Conservation (phyloP, 2,888 invertebrate genomes). For the Mimas tiliae region DNA sequence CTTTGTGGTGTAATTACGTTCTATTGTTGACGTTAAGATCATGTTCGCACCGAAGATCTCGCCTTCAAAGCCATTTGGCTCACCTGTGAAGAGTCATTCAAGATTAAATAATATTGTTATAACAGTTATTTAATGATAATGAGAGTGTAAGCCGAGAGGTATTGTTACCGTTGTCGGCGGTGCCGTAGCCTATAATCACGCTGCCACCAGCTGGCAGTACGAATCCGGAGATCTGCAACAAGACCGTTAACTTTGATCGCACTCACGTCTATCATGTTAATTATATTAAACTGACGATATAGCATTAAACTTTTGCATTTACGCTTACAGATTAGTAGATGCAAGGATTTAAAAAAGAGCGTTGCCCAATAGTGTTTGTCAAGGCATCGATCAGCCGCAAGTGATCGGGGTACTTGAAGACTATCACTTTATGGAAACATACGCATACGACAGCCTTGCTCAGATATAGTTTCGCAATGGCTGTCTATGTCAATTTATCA, state of each 20-base stretch:
- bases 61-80: slow-evolving; percentile 88
- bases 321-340: slow-evolving; percentile 25
- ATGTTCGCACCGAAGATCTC: slow-evolving; percentile 88
- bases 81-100: slow-evolving; percentile 59
- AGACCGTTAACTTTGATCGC: slow-evolving; percentile 7
- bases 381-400: slow-evolving; percentile 51
- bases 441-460: slow-evolving; percentile 50
- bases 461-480: slow-evolving; percentile 58
- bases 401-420: slow-evolving; percentile 49
- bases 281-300: slow-evolving; percentile 13
- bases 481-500: slow-evolving; percentile 57
- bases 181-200: slow-evolving; percentile 88
- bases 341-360: slow-evolving; percentile 35
- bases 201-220: slow-evolving; percentile 86
- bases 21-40: slow-evolving; percentile 84
- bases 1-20: slow-evolving; percentile 64
- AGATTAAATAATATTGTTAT: slow-evolving; percentile 25
- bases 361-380: slow-evolving; percentile 43
- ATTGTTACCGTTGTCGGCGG: slow-evolving; percentile 85
- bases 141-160: neutral
- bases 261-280: neutral
- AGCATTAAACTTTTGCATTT: slow-evolving; percentile 27
- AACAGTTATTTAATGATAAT: slow-evolving; percentile 1
- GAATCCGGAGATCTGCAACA: slow-evolving; percentile 82
- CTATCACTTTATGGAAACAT: slow-evolving; percentile 50